Evolutionary conservation across 2,888 invertebrate species (phyloP), one percentile per base, ranked within the genome.

Genomic region (Ctena decussata): DNA sequence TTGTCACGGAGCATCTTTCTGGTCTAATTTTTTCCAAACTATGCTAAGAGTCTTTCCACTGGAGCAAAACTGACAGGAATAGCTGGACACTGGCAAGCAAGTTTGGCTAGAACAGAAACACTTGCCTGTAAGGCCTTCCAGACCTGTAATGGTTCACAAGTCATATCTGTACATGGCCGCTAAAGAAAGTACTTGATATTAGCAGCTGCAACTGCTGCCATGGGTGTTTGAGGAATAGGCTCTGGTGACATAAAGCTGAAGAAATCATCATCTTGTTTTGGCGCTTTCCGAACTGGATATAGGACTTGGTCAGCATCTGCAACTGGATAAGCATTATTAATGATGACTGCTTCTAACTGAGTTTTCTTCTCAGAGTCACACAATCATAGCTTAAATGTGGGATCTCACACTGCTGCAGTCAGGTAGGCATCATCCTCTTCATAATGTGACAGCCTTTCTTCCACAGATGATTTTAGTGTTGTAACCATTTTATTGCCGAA

Each of bases 11-110:
- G 74, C 80, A 85, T 39, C 74, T 85, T 12, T 85, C 82, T 39
- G 80, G 70, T 27, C 77, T 30, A 80, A 80, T 5, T 76, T 70
- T 69, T 80, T 82, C 21, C 85, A 80, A 46, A 77, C 80, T 30
- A 80, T 79, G 60, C 77, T 82, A 82, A 85, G 0, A 77, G 37
- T 41, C 77, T 30, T 77, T 85, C 82, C 21, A 85, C 80, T 65
- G 76, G 82, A 27, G 82, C 77, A 30, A 73, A 85, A 15, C 73
- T 65, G 1, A 65, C 75, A 24, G 78, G 78, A 71, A 81, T 65
- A 46, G 74, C 30, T 69, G 81, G 53, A 49, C 77, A 77, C 32
- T 69, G 24, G 18, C 18, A 15, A 24, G 79, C 83, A 27, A 76
- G 35, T 30, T 65, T 44, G 27, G 57, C 24, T 49, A 79, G 69